Evolutionary conservation across 2,888 invertebrate genomes (phyloP).

Genomic region (Drosophila atripex): DNA sequence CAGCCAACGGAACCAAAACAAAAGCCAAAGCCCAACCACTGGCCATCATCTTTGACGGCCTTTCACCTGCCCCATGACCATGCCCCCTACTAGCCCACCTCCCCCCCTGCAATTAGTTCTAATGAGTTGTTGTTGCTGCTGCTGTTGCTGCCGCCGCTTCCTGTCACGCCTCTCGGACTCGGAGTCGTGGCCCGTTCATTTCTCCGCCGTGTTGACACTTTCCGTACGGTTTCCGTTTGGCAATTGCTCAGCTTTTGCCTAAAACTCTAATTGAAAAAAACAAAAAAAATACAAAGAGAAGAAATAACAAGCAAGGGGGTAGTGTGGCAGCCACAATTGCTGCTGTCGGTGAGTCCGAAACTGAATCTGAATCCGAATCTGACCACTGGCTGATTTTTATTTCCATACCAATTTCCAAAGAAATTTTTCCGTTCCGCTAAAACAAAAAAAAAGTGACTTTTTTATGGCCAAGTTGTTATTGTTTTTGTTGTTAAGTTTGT

Average conservation of each 20-base stretch:
- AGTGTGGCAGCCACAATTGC: constrained; percentile 26
- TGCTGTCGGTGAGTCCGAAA: constrained; percentile 26
- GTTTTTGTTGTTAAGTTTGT: constrained; percentile 17
- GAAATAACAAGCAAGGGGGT: constrained; percentile 12
- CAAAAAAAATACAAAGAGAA: background rate
- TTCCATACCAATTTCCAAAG: constrained; percentile 50
- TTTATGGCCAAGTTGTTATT: constrained; percentile 43
- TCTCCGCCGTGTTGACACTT: constrained; percentile 40
- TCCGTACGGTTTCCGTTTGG: constrained; percentile 48
- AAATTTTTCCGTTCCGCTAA: constrained; percentile 14
- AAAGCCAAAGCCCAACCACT: constrained; percentile 1
- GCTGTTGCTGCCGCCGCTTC: constrained; percentile 44
- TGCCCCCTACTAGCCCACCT: background rate
- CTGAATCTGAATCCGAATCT: background rate
- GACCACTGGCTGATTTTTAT: constrained; percentile 58
- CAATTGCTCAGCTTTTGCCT: constrained; percentile 35
- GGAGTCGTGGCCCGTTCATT: too few species aligned
- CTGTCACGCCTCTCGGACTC: constrained; percentile 60
- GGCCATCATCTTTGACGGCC: constrained; percentile 52
- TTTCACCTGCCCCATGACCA: constrained; percentile 56
- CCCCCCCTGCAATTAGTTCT: constrained; percentile 68
- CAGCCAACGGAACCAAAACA: constrained; percentile 10
- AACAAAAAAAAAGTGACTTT: constrained; percentile 40
- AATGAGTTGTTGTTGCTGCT: constrained; percentile 54
- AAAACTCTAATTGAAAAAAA: constrained; percentile 44